These are phyloP conservation scores for Larimichthys polyactis DNA, from an alignment of 2,113 vertebrate genomes.

Conservation along the genomic window DNA sequence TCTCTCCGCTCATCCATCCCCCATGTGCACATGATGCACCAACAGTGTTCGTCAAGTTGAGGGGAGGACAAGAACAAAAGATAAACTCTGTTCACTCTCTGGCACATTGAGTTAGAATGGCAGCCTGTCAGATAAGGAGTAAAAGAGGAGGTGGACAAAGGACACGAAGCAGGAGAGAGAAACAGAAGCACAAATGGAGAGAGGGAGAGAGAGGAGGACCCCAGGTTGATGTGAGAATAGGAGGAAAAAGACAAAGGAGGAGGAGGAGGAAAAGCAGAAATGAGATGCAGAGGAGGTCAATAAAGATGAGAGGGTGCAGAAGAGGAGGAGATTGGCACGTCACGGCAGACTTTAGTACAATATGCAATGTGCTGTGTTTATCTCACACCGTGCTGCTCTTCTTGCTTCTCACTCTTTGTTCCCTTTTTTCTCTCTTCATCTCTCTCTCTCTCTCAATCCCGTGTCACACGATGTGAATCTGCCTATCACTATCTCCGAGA, in stretches of 20 bases:
- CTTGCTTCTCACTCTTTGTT: slow-evolving; percentile 19
- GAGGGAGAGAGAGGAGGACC: slow-evolving; percentile 19
- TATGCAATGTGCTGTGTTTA: slow-evolving; percentile 27
- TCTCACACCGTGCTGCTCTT: slow-evolving; percentile 15
- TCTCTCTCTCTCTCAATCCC: neutral
- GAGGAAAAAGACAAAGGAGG: neutral
- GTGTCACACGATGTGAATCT: slow-evolving; percentile 36
- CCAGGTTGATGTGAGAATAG: slow-evolving; percentile 9
- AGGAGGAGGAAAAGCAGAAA: slow-evolving; percentile 21
- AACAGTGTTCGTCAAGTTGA: slow-evolving; percentile 44
- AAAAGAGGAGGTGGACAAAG: slow-evolving; percentile 40
- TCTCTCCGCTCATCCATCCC: slow-evolving; percentile 9
- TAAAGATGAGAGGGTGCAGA: neutral
- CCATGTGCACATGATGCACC: slow-evolving; percentile 12
- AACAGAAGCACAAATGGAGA: slow-evolving; percentile 28
- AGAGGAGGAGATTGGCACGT: slow-evolving; percentile 1
- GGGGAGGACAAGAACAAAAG: slow-evolving; percentile 54
- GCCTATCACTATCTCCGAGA: slow-evolving; percentile 39
- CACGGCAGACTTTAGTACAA: neutral
- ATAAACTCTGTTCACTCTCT: slow-evolving; percentile 37
- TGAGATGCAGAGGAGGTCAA: slow-evolving; percentile 36
- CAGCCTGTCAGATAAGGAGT: slow-evolving; percentile 69
- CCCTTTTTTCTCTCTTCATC: slow-evolving; percentile 5
- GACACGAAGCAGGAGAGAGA: slow-evolving; percentile 27
- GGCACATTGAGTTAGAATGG: slow-evolving; percentile 49